Conservation (phyloP, 1,140 invertebrate genomes). For the Oncopeltus fasciatus region DNA sequence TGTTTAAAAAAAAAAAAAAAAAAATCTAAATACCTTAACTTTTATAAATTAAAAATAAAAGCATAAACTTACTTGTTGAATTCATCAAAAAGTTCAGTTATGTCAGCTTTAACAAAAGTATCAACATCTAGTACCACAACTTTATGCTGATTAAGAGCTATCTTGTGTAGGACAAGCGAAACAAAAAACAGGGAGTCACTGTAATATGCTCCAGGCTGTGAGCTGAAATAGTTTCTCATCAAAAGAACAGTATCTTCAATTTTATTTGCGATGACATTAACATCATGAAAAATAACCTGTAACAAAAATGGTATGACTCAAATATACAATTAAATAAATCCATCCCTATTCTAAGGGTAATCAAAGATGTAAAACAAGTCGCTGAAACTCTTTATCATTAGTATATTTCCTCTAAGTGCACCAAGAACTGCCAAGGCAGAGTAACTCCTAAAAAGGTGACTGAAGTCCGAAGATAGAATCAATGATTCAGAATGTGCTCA, state of each 20-base stretch:
- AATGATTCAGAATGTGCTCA: no score
- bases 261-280: slow-evolving; percentile 41
- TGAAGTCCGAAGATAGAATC: no score
- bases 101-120: slow-evolving; percentile 56
- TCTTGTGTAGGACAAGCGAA: slow-evolving; percentile 56
- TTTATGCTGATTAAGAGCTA: slow-evolving; percentile 42
- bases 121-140: slow-evolving; percentile 68
- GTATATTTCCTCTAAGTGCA: no score
- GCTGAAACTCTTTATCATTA: no score
- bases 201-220: slow-evolving; percentile 63
- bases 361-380: no score
- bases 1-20: background rate
- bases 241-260: slow-evolving; percentile 47
- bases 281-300: slow-evolving; percentile 44
- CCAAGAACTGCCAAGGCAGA: no score
- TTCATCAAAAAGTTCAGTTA: slow-evolving; percentile 47
- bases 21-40: background rate
- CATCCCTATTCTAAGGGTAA: no score
- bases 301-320: slow-evolving; percentile 28
- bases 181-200: slow-evolving; percentile 69
- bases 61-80: slow-evolving; percentile 43
- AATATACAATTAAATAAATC: no score
- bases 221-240: slow-evolving; percentile 62
- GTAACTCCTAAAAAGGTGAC: no score
- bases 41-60: background rate